Evolutionary conservation across 1,140 invertebrate species (phyloP).

Genomic region (Andricus grossulariae): DNA sequence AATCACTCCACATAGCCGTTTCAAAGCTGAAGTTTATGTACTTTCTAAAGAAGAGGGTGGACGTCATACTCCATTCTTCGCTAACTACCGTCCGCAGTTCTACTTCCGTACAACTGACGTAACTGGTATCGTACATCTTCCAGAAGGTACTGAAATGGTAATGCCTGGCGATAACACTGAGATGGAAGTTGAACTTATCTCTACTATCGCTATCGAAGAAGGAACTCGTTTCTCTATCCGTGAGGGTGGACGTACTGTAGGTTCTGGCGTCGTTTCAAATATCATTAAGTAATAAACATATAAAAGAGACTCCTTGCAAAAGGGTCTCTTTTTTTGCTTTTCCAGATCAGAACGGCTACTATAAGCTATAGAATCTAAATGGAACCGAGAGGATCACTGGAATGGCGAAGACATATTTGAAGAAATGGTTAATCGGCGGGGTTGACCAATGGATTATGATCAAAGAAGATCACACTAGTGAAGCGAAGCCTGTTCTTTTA

Average conservation of each 20-base stretch:
- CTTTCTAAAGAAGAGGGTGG: slow-evolving; percentile 43
- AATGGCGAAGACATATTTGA: too few species aligned
- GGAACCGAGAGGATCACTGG: too few species aligned
- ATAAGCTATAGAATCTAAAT: too few species aligned
- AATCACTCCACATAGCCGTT: slow-evolving; percentile 38
- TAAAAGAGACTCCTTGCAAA: too few species aligned
- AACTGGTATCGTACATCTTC: slow-evolving; percentile 40
- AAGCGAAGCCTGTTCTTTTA: too few species aligned
- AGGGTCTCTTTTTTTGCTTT: too few species aligned
- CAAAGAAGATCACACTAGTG: too few species aligned
- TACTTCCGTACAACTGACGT: slow-evolving; percentile 45
- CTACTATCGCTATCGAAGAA: slow-evolving; percentile 44
- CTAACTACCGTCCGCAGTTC: slow-evolving; percentile 41
- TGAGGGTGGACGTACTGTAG: slow-evolving; percentile 38
- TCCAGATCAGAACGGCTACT: too few species aligned
- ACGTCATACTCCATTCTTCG: slow-evolving; percentile 43
- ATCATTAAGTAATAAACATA: too few species aligned
- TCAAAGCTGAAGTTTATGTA: slow-evolving; percentile 42
- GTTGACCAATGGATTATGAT: too few species aligned
- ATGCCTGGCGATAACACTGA: slow-evolving; percentile 44
- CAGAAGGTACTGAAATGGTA: slow-evolving; percentile 42
- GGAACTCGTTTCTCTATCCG: slow-evolving; percentile 37
- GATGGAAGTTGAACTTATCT: slow-evolving; percentile 39
- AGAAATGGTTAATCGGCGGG: too few species aligned
- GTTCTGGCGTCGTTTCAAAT: slow-evolving; percentile 35